Percentiles rank a stretch among this genome's conserved stretches.
These are phyloP conservation scores for Mactromeris polynyma DNA, from an alignment of 2,888 invertebrate genomes.

Conservation along the genomic window DNA sequence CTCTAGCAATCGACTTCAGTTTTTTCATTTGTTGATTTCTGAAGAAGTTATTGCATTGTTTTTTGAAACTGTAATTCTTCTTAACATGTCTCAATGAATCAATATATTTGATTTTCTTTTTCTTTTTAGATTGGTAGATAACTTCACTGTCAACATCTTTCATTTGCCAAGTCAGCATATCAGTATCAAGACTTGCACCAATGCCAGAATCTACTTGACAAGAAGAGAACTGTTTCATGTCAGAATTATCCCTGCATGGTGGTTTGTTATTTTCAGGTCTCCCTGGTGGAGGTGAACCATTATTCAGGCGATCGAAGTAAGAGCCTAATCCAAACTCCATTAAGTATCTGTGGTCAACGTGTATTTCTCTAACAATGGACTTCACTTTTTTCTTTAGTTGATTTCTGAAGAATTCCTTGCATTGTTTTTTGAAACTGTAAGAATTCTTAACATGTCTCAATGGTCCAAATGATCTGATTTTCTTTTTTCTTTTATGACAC, in stretches of 20 bases:
- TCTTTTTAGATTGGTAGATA: not conserved
- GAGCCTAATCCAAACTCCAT: conserved; percentile 8
- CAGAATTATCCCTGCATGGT: not conserved
- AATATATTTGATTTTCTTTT: not conserved
- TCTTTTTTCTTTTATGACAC: not conserved
- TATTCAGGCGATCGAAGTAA: conserved; percentile 23
- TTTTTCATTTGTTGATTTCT: not conserved
- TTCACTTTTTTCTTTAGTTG: not conserved
- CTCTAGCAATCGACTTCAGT: not conserved
- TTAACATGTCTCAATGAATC: not conserved
- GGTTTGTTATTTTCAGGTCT: not conserved
- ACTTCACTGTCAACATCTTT: not conserved
- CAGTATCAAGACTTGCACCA: not conserved
- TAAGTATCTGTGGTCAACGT: conserved; percentile 4
- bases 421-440: not conserved
- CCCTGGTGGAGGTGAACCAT: conserved; percentile 12
- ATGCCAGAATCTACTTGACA: not conserved
- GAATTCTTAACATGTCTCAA: not conserved
- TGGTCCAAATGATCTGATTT: not conserved
- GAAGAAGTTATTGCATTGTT: not conserved
- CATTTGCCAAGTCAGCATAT: too few species aligned
- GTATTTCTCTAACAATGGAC: not conserved
- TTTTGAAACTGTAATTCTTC: not conserved
- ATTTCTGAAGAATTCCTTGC: not conserved
- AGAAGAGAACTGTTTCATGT: not conserved